These are phyloP conservation scores for Drosophila robusta DNA, from an alignment of 2,888 invertebrate genomes.

Conservation along the genomic window DNA sequence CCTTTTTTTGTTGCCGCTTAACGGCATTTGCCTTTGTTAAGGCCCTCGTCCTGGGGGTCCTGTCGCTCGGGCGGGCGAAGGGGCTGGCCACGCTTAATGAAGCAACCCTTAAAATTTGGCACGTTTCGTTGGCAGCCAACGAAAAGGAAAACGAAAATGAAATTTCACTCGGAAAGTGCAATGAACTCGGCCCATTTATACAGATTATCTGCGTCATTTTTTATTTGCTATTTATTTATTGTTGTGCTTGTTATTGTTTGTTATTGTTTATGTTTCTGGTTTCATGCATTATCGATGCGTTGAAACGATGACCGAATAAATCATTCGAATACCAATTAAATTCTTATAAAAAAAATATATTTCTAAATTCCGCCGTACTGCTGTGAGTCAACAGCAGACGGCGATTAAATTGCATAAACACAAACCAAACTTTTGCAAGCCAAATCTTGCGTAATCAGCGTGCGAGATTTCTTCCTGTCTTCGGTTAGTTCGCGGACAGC, in stretches of 20 bases:
- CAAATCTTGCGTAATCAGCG: constrained; percentile 62
- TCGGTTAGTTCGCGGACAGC: constrained; percentile 6
- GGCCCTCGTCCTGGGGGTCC: constrained; percentile 16
- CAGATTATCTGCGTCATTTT: constrained; percentile 41
- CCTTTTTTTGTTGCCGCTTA: constrained; percentile 40
- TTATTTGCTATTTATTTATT: constrained; percentile 11
- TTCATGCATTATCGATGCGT: constrained; percentile 35
- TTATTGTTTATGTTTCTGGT: constrained; percentile 25
- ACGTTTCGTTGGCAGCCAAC: constrained; percentile 66
- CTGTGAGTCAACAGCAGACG: constrained; percentile 39
- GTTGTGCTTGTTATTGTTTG: constrained; percentile 25
- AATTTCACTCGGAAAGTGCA: constrained; percentile 60
- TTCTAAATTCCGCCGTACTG: constrained; percentile 13
- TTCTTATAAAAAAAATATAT: constrained; percentile 16
- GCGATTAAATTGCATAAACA: constrained; percentile 61
- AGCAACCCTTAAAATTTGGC: constrained; percentile 80
- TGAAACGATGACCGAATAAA: constrained; percentile 46
- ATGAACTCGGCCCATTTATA: constrained; percentile 60
- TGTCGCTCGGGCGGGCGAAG: constrained; percentile 4
- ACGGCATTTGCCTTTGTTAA: constrained; percentile 51
- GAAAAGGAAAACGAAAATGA: constrained; percentile 58
- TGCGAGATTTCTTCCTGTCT: constrained; percentile 59
- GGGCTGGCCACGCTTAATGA: constrained; percentile 66
- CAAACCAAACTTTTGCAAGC: constrained; percentile 47
- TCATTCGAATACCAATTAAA: constrained; percentile 26